phyloP scores from a whole-genome alignment of 2,113 vertebrate species.

The Poeciliopsis retropinna region DNA sequence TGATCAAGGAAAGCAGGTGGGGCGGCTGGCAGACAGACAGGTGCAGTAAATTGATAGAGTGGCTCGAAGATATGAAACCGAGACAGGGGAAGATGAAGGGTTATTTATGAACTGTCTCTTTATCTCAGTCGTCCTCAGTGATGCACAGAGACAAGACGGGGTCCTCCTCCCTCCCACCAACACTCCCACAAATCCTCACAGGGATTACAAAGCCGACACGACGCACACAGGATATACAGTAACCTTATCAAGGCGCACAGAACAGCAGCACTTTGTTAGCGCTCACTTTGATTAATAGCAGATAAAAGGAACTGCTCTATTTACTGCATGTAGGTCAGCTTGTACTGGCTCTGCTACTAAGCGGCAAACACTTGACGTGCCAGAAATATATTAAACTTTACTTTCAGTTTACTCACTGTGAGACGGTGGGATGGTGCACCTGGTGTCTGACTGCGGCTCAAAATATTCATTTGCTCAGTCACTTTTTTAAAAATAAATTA shows the following conservation, averaged over 20 bases:
- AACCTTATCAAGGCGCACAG: conserved; percentile 55
- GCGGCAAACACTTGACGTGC: conserved; percentile 42
- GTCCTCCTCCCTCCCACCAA: conserved; percentile 28
- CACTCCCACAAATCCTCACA: conserved; percentile 30
- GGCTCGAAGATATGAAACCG: background rate
- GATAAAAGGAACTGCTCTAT: conserved; percentile 61
- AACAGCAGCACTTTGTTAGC: conserved; percentile 69
- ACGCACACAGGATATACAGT: conserved; percentile 44
- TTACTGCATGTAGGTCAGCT: conserved; percentile 76
- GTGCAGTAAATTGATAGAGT: conserved; percentile 9
- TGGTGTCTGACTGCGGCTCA: conserved; percentile 28
- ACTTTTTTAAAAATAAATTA: background rate
- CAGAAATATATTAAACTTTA: conserved; percentile 49
- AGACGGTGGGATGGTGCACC: conserved; percentile 41
- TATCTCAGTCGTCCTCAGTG: conserved; percentile 46
- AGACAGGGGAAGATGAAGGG: conserved; percentile 21
- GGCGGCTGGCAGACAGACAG: conserved; percentile 11
- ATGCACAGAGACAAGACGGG: conserved; percentile 46
- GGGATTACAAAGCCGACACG: conserved; percentile 37
- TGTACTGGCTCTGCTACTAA: conserved; percentile 57
- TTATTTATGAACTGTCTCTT: conserved; percentile 42
- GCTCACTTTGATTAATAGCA: conserved; percentile 77
- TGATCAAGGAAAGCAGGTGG: conserved; percentile 7
- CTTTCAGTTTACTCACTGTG: conserved; percentile 45
- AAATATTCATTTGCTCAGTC: conserved; percentile 39